These are phyloP conservation scores for Montipora cactus DNA, from an alignment of 64 coral and sea anemone genomes.

Conservation along the genomic window DNA sequence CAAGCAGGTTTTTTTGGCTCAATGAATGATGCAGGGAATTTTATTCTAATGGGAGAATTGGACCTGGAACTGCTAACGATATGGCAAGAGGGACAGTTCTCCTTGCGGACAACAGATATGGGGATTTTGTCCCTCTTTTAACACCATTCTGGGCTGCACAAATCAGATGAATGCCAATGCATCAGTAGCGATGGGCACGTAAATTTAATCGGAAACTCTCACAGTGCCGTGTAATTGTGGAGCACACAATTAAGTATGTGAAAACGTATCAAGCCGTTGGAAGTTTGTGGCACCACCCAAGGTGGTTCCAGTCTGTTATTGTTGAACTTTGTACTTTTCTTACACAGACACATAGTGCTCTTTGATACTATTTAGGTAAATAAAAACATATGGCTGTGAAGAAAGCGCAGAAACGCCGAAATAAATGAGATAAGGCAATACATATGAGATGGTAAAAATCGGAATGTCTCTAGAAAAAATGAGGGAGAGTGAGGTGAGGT, in stretches of 20 bases:
- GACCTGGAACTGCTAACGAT: not conserved
- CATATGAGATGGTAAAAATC: too few relatives aligned
- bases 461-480: not conserved
- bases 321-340: constrained; percentile 7
- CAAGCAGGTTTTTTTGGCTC: constrained; percentile 42
- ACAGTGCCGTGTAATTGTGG: too few relatives aligned
- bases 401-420: too few relatives aligned
- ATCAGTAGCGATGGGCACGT: not conserved
- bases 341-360: constrained; percentile 8
- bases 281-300: constrained; percentile 16
- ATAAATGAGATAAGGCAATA: too few relatives aligned
- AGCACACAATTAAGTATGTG: constrained; percentile 6
- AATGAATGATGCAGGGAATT: constrained; percentile 40
- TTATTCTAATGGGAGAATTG: too few relatives aligned
- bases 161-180: constrained; percentile 18
- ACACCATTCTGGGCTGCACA: constrained; percentile 18
- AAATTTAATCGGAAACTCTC: constrained; percentile 34
- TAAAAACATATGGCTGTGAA: too few relatives aligned
- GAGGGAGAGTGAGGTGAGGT: not conserved
- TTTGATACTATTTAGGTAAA: too few relatives aligned
- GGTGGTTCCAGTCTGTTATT: not conserved
- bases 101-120: constrained; percentile 40
- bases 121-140: not conserved
- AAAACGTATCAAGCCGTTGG: constrained; percentile 23
- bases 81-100: constrained; percentile 26